These are phyloP conservation scores for Cryptoleucopteryx plumbea DNA, from an alignment of 2,113 vertebrate species.

Conservation along the genomic window DNA sequence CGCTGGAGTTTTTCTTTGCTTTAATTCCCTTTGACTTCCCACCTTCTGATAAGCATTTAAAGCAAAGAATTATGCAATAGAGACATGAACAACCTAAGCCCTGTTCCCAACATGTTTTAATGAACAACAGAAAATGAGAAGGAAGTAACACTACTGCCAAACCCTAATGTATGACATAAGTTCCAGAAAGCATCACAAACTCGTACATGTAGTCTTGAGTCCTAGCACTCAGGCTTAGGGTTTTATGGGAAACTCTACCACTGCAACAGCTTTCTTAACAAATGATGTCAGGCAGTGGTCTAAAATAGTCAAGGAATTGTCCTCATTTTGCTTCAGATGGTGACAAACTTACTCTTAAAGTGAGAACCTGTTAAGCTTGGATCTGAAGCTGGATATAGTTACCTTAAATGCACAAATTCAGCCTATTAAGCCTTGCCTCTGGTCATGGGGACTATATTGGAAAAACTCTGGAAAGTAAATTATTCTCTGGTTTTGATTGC, in stretches of 20 bases:
- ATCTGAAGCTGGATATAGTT: background rate
- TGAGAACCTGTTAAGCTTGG: background rate
- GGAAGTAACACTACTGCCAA: slow-evolving; percentile 46
- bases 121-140: slow-evolving; percentile 64
- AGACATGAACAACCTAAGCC: background rate
- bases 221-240: background rate
- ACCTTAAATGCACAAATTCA: accelerated
- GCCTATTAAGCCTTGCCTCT: background rate
- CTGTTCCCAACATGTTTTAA: slow-evolving; percentile 60
- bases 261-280: background rate
- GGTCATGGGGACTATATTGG: background rate
- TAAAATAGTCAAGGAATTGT: background rate
- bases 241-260: background rate
- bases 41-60: slow-evolving; percentile 46
- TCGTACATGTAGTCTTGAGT: background rate
- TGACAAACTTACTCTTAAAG: background rate
- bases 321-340: background rate
- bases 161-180: slow-evolving; percentile 28
- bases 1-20: background rate
- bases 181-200: background rate
- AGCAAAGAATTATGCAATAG: background rate
- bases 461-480: background rate
- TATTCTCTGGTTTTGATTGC: background rate
- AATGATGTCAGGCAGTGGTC: background rate
- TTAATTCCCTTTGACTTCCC: background rate